Conservation (phyloP, 2,888 invertebrate species). For the Drosophila anomelani region DNA sequence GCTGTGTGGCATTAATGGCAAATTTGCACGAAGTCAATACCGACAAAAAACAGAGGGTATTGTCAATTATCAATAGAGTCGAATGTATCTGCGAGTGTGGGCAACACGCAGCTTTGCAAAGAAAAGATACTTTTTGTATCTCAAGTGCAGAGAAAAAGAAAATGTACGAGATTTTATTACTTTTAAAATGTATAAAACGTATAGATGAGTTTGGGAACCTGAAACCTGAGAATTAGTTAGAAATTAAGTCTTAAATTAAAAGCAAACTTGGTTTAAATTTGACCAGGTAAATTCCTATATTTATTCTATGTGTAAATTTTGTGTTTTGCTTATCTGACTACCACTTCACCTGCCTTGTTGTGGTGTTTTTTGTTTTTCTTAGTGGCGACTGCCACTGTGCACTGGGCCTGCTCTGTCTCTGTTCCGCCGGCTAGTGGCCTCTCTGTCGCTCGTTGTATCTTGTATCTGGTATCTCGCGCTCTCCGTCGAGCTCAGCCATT, state of each 20-base stretch:
- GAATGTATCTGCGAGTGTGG: slow-evolving; percentile 25
- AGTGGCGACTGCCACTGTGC: slow-evolving; percentile 58
- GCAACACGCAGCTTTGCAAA: background rate
- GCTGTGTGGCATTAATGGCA: slow-evolving; percentile 75
- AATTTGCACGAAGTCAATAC: slow-evolving; percentile 79
- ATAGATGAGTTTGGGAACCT: background rate
- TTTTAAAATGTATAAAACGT: background rate
- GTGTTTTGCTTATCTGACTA: slow-evolving; percentile 44
- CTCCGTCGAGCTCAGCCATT: slow-evolving; percentile 60
- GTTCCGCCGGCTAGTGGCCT: slow-evolving; percentile 14
- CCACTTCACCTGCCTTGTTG: slow-evolving; percentile 73
- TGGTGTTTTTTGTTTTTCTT: slow-evolving; percentile 20
- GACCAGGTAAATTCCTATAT: background rate
- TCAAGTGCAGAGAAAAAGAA: slow-evolving; percentile 13
- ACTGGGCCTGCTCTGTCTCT: slow-evolving; percentile 49
- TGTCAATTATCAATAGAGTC: slow-evolving; percentile 79
- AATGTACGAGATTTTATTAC: background rate
- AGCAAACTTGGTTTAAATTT: background rate
- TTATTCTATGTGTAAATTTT: background rate
- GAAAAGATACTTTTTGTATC: slow-evolving; percentile 61
- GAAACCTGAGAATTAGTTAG: background rate
- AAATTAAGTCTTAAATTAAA: background rate
- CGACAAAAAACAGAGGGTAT: slow-evolving; percentile 34
- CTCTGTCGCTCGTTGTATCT: slow-evolving; percentile 31
- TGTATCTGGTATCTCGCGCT: slow-evolving; percentile 45